These are phyloP conservation scores for Rhagonycha lutea DNA, from an alignment of 2,888 invertebrate species.

Conservation along the genomic window DNA sequence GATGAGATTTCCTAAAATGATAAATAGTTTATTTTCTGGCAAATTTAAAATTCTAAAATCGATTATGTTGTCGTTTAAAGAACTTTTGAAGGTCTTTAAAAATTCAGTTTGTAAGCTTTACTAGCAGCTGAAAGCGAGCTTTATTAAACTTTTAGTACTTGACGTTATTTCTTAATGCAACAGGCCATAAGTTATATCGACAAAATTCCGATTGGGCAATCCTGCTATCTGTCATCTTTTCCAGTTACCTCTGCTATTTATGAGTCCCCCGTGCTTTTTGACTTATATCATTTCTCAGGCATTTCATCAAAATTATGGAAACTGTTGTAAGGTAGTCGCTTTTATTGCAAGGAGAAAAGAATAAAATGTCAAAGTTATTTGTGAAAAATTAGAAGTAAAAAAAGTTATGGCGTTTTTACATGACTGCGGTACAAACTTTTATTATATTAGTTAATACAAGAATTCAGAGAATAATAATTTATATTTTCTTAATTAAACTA, in stretches of 20 bases:
- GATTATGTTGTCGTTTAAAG: background rate
- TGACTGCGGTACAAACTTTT: background rate
- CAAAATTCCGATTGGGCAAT: slow-evolving; percentile 11
- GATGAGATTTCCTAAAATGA: background rate
- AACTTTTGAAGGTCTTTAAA: background rate
- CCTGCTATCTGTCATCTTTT: slow-evolving; percentile 16
- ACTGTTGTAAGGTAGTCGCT: slow-evolving; percentile 7
- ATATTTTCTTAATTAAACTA: background rate
- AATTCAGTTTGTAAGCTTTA: background rate
- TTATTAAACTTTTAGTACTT: slow-evolving; percentile 3
- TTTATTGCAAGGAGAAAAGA: slow-evolving; percentile 14
- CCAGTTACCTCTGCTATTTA: slow-evolving; percentile 20
- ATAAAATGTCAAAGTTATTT: slow-evolving; percentile 17
- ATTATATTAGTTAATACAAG: background rate
- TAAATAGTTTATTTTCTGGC: background rate
- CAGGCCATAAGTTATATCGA: slow-evolving; percentile 15
- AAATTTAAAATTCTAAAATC: background rate
- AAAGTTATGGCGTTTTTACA: slow-evolving; percentile 1
- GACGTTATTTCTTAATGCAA: slow-evolving; percentile 13
- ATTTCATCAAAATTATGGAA: slow-evolving; percentile 21
- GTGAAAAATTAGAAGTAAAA: slow-evolving; percentile 11
- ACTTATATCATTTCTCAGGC: slow-evolving; percentile 19
- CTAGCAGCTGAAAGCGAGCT: background rate
- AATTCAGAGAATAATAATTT: background rate
- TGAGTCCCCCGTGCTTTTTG: slow-evolving; percentile 19